Evolutionary conservation across 2,113 vertebrate species (phyloP), one percentile per base, ranked within the genome.

Genomic region (Gallinago media): DNA sequence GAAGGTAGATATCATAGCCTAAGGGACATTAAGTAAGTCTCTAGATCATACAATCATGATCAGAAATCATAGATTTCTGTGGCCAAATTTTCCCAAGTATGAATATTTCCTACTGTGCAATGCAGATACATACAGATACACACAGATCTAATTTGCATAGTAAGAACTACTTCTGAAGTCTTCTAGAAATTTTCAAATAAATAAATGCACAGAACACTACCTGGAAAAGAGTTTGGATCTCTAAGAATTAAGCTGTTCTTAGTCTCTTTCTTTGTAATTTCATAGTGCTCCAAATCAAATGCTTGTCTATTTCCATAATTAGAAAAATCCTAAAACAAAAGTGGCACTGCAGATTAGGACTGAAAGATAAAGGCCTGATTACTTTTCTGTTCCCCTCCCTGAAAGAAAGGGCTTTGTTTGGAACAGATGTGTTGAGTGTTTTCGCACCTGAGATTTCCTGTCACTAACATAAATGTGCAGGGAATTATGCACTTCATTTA

Each of bases 361-460:
- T 29, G 54, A 76, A 65, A 82, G 14, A 38, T 58, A 21, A 79
- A 70, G 46, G 1, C 19, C 38, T 78, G 5, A 25, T 78, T 49
- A 8, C 27, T 22, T 72, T 65, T 42, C 32, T 72, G 6, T 27
- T 91, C 16, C 20, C 5, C 4, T 75, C 26, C 6, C 47, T 56
- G 26, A 40, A 91, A 44, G 10, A 88, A 82, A 76, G n/a, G 21
- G 42, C 36, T 95, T 59, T 15, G 29, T 82, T 78, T 34, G 15
- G 77, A 94, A 66, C 87, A 95, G 92, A 88, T 85, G 77, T 61
- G 31, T 21, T 79, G 66, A 84, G 31, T 49, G 52, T 58, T 91
- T 89, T 65, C 4, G 0, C 85, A 96, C 62, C 93, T 92, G 85
- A 92, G 49, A 65, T 72, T 91, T 77, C n/a, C 46, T 95, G 68